Base-by-base conservation (phyloP, 2,888 invertebrate species). In the Drosophila rubida region DNA sequence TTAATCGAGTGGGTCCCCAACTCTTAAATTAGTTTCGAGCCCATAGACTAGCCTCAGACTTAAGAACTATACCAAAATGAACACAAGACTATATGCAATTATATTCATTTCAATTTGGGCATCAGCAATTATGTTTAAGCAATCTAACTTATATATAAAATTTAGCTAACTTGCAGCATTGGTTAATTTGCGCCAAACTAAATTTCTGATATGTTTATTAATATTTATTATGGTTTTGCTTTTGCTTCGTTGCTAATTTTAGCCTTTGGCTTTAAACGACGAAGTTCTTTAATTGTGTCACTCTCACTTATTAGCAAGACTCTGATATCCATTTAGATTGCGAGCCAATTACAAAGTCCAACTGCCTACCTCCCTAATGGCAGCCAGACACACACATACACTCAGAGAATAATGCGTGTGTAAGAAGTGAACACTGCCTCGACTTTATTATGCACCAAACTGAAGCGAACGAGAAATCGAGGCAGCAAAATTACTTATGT, bases 371-470 rank as follows among this genome's bases (percentile, higher is more conserved):
- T 32, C 7, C 42, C 49, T 50, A 64, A 66, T 64, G 65, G 42
- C 22, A 48, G 14, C 25, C 42, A 51, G 35, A 44, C n/a, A 35
- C 44, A 55, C 22, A 22, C 11, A 14, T 2, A 32, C 35, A 46
- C n/a, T 13, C 4, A 4, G 35, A 1, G 16, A 22, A 39, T 42
- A 27, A 30, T 48, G 37, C 49, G 39, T 45, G 27, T 50, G 54
- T 25, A 44, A 57, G 48, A 7, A 37, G 64, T 69, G 68, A 72
- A 85, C 79, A 76, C 78, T 74, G 75, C 71, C 54, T 75, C 62
- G 74, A 76, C 71, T 79, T 87, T 83, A 86, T 90, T 87, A 80
- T 88, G 80, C 80, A 88, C 80, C 72, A 80, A 84, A 76, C 77
- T 73, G 62, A 80, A 83, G 67, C 75, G 68, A 81, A 69, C 82